Evolutionary conservation across 2,888 invertebrate genomes (phyloP), one percentile per base, ranked within the genome.

Genomic region (Proisotoma minuta): DNA sequence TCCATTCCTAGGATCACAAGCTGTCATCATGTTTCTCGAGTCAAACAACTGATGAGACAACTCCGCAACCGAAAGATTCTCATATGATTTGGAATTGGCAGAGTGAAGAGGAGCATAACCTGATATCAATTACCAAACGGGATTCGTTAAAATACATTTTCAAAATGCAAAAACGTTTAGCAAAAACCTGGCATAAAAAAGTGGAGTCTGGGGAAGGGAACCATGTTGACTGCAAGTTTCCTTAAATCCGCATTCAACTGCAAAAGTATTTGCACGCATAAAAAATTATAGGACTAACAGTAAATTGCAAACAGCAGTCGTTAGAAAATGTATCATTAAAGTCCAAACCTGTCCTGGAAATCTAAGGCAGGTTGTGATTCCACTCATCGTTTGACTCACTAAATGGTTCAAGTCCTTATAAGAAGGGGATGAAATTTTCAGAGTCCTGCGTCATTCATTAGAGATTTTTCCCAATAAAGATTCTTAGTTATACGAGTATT

Each of bases 121-220:
- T n/a, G n/a, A n/a, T n/a, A n/a, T n/a, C n/a, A n/a, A n/a, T n/a
- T n/a, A n/a, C n/a, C n/a, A n/a, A n/a, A n/a, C n/a, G n/a, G n/a
- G n/a, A n/a, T n/a, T n/a, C n/a, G n/a, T n/a, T n/a, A n/a, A n/a
- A n/a, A n/a, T n/a, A n/a, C 93, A 57, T 43, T 24, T 10, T 3
- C 12, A 12, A 26, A 51, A 51, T 18, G 12, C 28, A 8, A 50
- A 50, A 20, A 12, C 23, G n/a, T n/a, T n/a, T n/a, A n/a, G n/a
- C n/a, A n/a, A n/a, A n/a, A n/a, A n/a, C n/a, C 34, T 77, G 93
- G 91, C 89, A 94, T 93, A 81, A 94, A 94, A 84, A 93, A 94
- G 80, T 93, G 93, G 52, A 94, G 84, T 77, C 94, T 88, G 2
- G 95, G 95, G 85, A 96, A 96, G 57, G 95, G 95, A 26, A 96